Conservation (phyloP, 2,113 vertebrate genomes). For the Aythya baeri region DNA sequence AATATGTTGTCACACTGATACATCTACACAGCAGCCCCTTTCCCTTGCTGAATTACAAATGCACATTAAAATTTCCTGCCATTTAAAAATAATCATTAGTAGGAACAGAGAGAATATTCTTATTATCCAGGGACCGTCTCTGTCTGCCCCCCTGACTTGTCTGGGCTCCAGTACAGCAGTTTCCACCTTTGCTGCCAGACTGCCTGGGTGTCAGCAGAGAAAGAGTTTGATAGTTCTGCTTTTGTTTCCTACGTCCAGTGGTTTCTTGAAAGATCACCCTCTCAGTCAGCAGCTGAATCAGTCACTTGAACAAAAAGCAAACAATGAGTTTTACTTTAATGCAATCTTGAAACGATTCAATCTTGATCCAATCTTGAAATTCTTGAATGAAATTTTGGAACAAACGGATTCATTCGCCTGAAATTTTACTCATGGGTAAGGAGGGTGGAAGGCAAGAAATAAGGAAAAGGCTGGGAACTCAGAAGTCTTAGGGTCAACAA, state of each 20-base stretch:
- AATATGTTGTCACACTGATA: neutral
- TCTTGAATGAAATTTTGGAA: neutral
- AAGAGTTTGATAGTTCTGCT: neutral
- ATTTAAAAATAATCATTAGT: conserved; percentile 59
- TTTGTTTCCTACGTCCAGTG: neutral
- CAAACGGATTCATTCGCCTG: neutral
- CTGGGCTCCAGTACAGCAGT: neutral
- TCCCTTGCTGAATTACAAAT: conserved; percentile 44
- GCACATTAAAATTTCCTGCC: conserved; percentile 42
- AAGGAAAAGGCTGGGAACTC: neutral
- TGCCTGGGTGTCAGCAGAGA: neutral
- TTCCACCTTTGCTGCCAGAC: conserved; percentile 1
- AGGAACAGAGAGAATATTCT: neutral
- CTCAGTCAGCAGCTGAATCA: neutral
- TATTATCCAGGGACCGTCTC: neutral
- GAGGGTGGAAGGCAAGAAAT: neutral
- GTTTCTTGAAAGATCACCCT: neutral
- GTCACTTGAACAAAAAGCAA: neutral
- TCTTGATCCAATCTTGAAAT: neutral
- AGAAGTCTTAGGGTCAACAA: neutral
- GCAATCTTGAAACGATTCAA: neutral
- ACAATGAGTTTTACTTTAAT: neutral
- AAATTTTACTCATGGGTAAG: neutral
- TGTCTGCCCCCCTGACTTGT: neutral
- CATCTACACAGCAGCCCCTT: neutral